These are phyloP conservation scores for Thunnus thynnus DNA, from an alignment of 2,113 vertebrate species.

Conservation along the genomic window DNA sequence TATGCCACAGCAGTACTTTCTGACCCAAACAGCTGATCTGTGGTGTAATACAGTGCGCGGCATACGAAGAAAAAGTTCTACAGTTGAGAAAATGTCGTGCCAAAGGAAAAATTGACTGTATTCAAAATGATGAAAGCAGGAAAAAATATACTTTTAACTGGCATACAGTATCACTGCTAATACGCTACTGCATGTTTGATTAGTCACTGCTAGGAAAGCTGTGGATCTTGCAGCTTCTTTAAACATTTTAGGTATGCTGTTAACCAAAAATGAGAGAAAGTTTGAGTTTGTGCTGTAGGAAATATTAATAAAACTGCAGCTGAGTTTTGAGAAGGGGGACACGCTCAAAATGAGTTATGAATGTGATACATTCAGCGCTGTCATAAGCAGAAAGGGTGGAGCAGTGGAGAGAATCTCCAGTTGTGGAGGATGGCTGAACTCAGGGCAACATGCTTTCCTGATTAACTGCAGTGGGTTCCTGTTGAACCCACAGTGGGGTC, in stretches of 20 bases:
- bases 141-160: neutral
- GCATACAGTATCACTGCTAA: neutral
- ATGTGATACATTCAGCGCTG: slow-evolving; percentile 1
- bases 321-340: neutral
- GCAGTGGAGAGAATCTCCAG: slow-evolving; percentile 32
- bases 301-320: neutral
- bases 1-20: no score
- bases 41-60: no score
- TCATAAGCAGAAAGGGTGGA: slow-evolving; percentile 1
- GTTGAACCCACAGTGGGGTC: slow-evolving; percentile 68
- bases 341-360: neutral
- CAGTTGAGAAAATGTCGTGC: no score
- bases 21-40: no score
- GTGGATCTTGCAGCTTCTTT: neutral
- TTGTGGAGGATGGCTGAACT: slow-evolving; percentile 62
- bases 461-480: slow-evolving; percentile 77
- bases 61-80: no score
- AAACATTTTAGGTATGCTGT: neutral
- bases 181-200: neutral
- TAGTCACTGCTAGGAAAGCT: neutral
- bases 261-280: neutral
- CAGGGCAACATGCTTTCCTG: slow-evolving; percentile 75
- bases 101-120: no score
- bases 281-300: neutral
- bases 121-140: no score